Evolutionary conservation across 1,140 invertebrate species (phyloP).

Genomic region (Drosophila arawakana): DNA sequence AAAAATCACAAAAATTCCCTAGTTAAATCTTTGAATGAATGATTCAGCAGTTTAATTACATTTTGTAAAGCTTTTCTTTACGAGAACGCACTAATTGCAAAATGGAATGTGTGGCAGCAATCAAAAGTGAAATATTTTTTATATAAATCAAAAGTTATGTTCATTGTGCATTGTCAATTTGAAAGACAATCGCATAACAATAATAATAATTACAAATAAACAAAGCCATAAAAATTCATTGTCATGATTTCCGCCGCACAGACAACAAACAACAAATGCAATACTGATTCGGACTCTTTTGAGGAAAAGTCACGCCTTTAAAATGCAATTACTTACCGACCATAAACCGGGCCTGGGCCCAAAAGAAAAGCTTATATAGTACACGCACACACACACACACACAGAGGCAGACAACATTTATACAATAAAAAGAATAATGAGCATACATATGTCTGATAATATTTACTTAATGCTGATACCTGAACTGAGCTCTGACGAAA

Average conservation of each 20-base stretch:
- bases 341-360: constrained; percentile 26
- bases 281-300: constrained; percentile 53
- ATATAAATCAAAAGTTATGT: constrained; percentile 20
- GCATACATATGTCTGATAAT: neutral
- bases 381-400: neutral
- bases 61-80: neutral
- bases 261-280: constrained; percentile 47
- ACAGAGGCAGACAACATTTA: neutral
- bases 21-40: no score
- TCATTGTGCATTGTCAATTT: constrained; percentile 49
- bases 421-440: neutral
- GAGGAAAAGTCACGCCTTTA: constrained; percentile 67
- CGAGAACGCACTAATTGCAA: constrained; percentile 27
- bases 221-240: constrained; percentile 76
- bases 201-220: constrained; percentile 61
- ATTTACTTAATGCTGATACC: constrained; percentile 11
- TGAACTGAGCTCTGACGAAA: neutral
- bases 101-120: constrained; percentile 13
- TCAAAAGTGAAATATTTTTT: constrained; percentile 27
- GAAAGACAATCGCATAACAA: constrained; percentile 58
- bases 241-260: constrained; percentile 74
- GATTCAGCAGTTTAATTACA: neutral
- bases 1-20: neutral
- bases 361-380: constrained; percentile 36
- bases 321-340: constrained; percentile 44